A percentile compares a stretch with the other conserved stretches of the same genome.
Evolutionary conservation across 2,797 vertebrate genomes (phyloP).

Genomic region (Sardinella longiceps): DNA sequence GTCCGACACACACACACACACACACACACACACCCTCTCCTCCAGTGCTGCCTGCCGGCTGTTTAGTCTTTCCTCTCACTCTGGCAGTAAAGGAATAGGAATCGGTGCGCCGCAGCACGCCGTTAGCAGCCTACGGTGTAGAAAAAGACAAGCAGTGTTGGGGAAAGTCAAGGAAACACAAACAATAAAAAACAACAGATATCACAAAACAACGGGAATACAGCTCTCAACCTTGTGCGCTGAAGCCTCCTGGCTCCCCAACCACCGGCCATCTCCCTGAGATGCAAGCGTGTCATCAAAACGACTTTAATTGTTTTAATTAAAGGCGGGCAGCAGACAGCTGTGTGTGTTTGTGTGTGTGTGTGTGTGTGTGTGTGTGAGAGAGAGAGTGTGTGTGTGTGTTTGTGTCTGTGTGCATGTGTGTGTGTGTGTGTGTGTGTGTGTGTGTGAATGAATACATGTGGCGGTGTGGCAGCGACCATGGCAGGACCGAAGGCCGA

Average conservation of each 20-base stretch:
- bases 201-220: background rate
- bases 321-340: constrained; percentile 59
- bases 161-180: background rate
- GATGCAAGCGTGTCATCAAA: constrained; percentile 56
- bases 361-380: constrained; percentile 44
- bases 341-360: constrained; percentile 23
- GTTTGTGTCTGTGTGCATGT: constrained; percentile 21
- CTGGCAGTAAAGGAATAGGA: background rate
- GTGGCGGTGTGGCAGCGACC: constrained; percentile 43
- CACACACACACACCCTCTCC: constrained; percentile 37
- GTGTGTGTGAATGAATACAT: constrained; percentile 5
- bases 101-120: background rate
- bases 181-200: background rate
- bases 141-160: background rate
- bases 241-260: constrained; percentile 30
- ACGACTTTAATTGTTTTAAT: constrained; percentile 68
- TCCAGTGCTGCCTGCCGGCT: background rate
- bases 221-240: background rate
- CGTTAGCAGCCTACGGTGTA: background rate
- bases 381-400: constrained; percentile 37
- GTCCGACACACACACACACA: background rate
- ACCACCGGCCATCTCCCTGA: constrained; percentile 53
- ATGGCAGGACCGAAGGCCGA: constrained; percentile 57
- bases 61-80: background rate
- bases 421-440: constrained; percentile 46